These are phyloP conservation scores for Charanyca ferruginea DNA, from an alignment of 2,888 invertebrate genomes.

Conservation along the genomic window DNA sequence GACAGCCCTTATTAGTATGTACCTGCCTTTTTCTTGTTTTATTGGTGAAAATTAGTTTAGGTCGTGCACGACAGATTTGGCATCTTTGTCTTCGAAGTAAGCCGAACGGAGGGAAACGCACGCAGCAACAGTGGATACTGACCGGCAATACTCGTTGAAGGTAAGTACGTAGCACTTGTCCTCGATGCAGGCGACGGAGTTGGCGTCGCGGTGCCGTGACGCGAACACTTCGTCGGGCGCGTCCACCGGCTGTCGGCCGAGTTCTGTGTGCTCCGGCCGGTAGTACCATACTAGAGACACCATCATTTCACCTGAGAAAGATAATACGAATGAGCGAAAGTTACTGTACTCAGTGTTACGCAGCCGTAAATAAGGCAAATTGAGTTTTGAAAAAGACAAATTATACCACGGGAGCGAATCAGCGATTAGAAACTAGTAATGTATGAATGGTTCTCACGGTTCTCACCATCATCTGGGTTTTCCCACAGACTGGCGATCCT, in stretches of 20 bases:
- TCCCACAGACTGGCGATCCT: conserved; percentile 98
- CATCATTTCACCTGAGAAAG: conserved; percentile 97
- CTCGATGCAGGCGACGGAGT: conserved; percentile 99
- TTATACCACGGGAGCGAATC: background rate
- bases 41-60: too few species aligned
- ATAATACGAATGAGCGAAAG: background rate
- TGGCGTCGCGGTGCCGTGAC: conserved; percentile 98
- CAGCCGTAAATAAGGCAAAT: background rate
- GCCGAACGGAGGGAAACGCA: too few species aligned
- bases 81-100: background rate
- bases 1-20: too few species aligned
- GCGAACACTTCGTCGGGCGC: conserved; percentile 98
- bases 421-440: background rate
- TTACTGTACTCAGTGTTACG: background rate
- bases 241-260: conserved; percentile 95
- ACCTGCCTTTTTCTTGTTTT: too few species aligned
- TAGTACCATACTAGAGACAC: conserved; percentile 99
- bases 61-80: too few species aligned
- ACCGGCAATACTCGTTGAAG: conserved; percentile 99
- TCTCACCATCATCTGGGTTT: conserved; percentile 97
- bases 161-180: conserved; percentile 99
- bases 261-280: conserved; percentile 98
- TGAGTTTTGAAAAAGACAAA: background rate
- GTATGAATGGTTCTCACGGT: conserved; percentile 48
- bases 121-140: conserved; percentile 13